Evolutionary conservation across 2,888 invertebrate genomes (phyloP).

Genomic region (Gari tellinella): DNA sequence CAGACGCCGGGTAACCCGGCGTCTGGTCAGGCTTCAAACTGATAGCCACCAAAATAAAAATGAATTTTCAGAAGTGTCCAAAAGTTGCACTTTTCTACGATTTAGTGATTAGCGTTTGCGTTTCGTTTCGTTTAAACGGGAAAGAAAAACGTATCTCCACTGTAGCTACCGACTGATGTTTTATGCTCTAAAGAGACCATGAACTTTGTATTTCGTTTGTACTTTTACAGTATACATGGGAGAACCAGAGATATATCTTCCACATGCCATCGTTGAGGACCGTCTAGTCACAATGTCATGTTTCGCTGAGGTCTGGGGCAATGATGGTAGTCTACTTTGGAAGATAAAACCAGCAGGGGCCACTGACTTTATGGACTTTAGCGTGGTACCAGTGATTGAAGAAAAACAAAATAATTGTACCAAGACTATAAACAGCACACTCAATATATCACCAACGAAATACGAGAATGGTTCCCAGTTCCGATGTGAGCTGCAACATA

Average conservation of each 20-base stretch:
- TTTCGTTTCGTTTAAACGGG: too few relatives aligned
- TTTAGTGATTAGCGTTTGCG: too few relatives aligned
- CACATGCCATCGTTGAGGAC: slow-evolving; percentile 60
- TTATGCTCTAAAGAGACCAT: too few relatives aligned
- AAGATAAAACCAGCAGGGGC: slow-evolving; percentile 49
- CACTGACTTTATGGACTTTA: slow-evolving; percentile 54
- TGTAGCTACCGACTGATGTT: too few relatives aligned
- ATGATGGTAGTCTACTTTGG: slow-evolving; percentile 50
- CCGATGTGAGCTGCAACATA: slow-evolving; percentile 48
- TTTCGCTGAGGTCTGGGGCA: slow-evolving; percentile 51
- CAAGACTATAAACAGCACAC: slow-evolving; percentile 48
- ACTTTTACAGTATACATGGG: slow-evolving; percentile 54
- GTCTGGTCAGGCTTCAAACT: too few relatives aligned
- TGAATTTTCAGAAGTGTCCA: too few relatives aligned
- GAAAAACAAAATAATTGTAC: slow-evolving; percentile 43
- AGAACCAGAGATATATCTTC: slow-evolving; percentile 50
- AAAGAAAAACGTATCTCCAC: too few relatives aligned
- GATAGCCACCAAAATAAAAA: too few relatives aligned
- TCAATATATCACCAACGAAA: slow-evolving; percentile 56
- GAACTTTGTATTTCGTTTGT: too few relatives aligned
- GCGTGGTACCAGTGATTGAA: slow-evolving; percentile 46
- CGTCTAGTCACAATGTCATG: slow-evolving; percentile 49
- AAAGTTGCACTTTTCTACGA: too few relatives aligned
- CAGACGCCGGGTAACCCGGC: too few relatives aligned
- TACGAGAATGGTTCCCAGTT: slow-evolving; percentile 65